Percentiles rank a stretch among this genome's conserved stretches.
These are phyloP conservation scores for Enteromius argenteus DNA, from an alignment of 2,797 vertebrate genomes.

Conservation along the genomic window DNA sequence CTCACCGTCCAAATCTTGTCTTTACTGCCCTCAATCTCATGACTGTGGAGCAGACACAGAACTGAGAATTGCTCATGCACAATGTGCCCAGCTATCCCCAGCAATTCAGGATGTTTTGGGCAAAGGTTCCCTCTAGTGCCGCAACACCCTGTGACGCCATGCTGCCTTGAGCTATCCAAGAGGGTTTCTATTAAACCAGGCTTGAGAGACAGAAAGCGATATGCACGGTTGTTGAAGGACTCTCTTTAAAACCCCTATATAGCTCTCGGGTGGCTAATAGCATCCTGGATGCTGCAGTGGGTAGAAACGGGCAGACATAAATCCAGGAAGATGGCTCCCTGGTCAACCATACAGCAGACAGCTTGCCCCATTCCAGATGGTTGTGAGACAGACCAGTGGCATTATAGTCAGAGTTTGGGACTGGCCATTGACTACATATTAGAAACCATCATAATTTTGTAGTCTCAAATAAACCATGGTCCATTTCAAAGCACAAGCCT, in stretches of 20 bases:
- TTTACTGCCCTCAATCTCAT: conserved; percentile 21
- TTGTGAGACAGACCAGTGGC: conserved; percentile 72
- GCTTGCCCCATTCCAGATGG: conserved; percentile 78
- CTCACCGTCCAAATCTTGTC: conserved; percentile 33
- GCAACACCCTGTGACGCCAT: conserved; percentile 66
- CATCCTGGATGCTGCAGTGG: conserved; percentile 71
- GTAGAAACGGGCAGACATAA: conserved; percentile 76
- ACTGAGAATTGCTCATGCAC: conserved; percentile 61
- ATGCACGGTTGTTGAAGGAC: conserved; percentile 51
- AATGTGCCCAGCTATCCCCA: conserved; percentile 68
- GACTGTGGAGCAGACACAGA: conserved; percentile 1
- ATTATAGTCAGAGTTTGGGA: conserved; percentile 70
- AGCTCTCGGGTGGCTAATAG: conserved; percentile 74
- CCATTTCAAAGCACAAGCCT: conserved; percentile 56
- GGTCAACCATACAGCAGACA: conserved; percentile 73
- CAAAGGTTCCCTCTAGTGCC: conserved; percentile 65
- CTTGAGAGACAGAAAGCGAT: conserved; percentile 65
- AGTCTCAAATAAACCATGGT: conserved; percentile 59
- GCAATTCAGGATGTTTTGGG: conserved; percentile 72
- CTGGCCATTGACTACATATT: conserved; percentile 47
- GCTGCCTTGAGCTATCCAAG: conserved; percentile 74
- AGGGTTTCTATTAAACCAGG: conserved; percentile 78
- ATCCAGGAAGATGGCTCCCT: conserved; percentile 77
- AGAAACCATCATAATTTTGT: conserved; percentile 60
- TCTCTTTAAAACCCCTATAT: conserved; percentile 72